Base-by-base conservation (phyloP, 1,140 invertebrate species). In the Triops longicaudatus region DNA sequence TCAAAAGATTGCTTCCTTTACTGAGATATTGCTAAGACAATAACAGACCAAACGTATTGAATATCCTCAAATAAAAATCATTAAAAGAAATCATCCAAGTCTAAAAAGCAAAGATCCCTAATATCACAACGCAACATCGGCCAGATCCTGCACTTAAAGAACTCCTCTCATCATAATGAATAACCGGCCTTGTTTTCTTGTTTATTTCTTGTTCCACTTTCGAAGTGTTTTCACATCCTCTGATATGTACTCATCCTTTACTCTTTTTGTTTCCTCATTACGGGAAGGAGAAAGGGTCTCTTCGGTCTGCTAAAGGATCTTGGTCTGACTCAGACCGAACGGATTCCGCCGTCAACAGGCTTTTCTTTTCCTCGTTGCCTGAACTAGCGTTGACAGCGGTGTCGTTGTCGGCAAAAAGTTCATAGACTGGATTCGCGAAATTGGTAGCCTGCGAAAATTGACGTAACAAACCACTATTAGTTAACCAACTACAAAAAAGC, bases 381-480 rank as follows among this genome's bases (percentile, higher is more conserved):
- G 81, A 81, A 76, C 82, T 83, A 11, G 79, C 78, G 72, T 80
- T 80, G n/a, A 79, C 80, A 26, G 84, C 73, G 11, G 84, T 85
- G 9, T 80, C 80, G 43, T 81, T 80, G 78, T 86, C 87, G 83
- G 92, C 93, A 84, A 93, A 89, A 12, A 89, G 90, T 79, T 94
- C 92, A 84, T 94, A 95, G 28, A 94, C 90, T 5, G 92, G 92
- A 85, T 94, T 94, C 28, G 89, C 90, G 86, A 94, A 94, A 84
- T 93, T 93, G 44, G 87, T 88, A 76, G 84, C 84, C 87, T 86
- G 84, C 80, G 84, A 84, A 80, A 81, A 82, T 81, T 82, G 76
- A 79, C 31, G 73, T 26, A 50, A 75, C 74, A 41, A 72, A 79
- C 10, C 50, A 72, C 6, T 6, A 14, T 75, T 14, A 75, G 26